Percentiles rank a stretch among this genome's conserved stretches.
These are phyloP conservation scores for Drosophila parthenogenetica DNA, from an alignment of 2,888 invertebrate genomes.

Conservation along the genomic window DNA sequence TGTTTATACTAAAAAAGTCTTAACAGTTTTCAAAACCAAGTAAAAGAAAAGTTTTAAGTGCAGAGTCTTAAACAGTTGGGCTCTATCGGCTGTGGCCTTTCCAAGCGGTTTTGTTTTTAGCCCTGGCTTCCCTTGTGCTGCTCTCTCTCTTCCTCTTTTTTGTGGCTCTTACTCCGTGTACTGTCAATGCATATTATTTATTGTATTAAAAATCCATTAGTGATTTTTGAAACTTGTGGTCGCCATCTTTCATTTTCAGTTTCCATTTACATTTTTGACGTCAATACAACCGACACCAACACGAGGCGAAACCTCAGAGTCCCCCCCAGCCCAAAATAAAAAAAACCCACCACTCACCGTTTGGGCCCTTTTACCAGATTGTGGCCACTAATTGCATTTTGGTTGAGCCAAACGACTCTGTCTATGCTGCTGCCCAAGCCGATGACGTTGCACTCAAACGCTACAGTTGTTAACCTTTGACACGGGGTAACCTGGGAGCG, in stretches of 20 bases:
- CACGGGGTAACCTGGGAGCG: neutral
- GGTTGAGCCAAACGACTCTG: conserved; percentile 54
- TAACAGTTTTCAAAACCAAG: no score
- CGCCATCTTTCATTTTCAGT: conserved; percentile 77
- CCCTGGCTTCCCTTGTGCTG: neutral
- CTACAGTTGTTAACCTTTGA: neutral
- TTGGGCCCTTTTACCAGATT: conserved; percentile 52
- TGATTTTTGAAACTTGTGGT: conserved; percentile 81
- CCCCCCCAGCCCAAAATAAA: no score
- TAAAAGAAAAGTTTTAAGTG: neutral
- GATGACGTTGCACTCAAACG: conserved; percentile 1
- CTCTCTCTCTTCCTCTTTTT: neutral
- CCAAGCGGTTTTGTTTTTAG: neutral
- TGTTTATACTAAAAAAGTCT: no score
- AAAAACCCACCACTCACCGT: neutral
- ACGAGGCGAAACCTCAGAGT: neutral
- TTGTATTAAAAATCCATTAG: conserved; percentile 81
- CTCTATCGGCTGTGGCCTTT: neutral
- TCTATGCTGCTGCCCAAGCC: conserved; percentile 8
- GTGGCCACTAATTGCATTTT: conserved; percentile 78
- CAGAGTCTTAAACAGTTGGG: neutral
- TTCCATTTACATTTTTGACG: conserved; percentile 76
- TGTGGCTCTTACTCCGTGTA: neutral
- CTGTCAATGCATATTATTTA: conserved; percentile 68
- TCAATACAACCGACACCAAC: conserved; percentile 65